Percentiles rank a stretch among this genome's conserved stretches.
These are phyloP conservation scores for Heliothis virescens DNA, from an alignment of 1,140 invertebrate genomes.

Conservation along the genomic window DNA sequence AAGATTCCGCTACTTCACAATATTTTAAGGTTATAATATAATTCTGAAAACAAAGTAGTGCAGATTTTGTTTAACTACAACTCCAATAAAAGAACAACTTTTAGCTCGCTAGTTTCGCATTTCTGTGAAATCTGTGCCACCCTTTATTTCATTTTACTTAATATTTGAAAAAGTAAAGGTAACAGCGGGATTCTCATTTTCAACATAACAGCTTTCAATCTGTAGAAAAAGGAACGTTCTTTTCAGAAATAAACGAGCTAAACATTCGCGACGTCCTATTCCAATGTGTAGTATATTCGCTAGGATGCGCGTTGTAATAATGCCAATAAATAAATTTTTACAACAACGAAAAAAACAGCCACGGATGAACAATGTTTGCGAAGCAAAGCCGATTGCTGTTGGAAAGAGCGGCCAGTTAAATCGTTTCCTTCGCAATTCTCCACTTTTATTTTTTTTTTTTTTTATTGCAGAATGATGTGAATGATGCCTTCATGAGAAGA, in stretches of 20 bases:
- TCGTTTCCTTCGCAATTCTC: constrained; percentile 78
- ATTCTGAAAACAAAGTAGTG: constrained; percentile 32
- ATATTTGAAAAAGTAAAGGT: constrained; percentile 78
- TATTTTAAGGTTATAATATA: constrained; percentile 34
- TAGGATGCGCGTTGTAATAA: constrained; percentile 78
- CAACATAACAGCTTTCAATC: constrained; percentile 80
- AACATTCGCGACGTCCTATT: constrained; percentile 75
- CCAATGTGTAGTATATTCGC: constrained; percentile 62
- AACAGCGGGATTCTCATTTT: constrained; percentile 80
- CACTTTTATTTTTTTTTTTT: too few relatives aligned
- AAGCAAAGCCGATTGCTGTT: constrained; percentile 73
- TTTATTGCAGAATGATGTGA: constrained; percentile 74
- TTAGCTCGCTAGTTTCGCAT: constrained; percentile 31
- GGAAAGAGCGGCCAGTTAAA: constrained; percentile 72
- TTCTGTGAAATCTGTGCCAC: constrained; percentile 44
- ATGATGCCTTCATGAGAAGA: constrained; percentile 58
- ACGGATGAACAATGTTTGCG: constrained; percentile 76
- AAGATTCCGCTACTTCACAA: constrained; percentile 25
- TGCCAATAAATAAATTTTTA: constrained; percentile 86
- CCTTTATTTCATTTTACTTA: constrained; percentile 66
- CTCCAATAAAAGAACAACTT: constrained; percentile 29
- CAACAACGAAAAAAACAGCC: constrained; percentile 79
- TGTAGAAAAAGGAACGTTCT: constrained; percentile 76
- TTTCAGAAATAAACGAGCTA: constrained; percentile 75
- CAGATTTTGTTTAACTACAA: constrained; percentile 38